phyloP scores from a whole-genome alignment of 2,797 vertebrate species.

The Tokudaia tokunoshimensis region DNA sequence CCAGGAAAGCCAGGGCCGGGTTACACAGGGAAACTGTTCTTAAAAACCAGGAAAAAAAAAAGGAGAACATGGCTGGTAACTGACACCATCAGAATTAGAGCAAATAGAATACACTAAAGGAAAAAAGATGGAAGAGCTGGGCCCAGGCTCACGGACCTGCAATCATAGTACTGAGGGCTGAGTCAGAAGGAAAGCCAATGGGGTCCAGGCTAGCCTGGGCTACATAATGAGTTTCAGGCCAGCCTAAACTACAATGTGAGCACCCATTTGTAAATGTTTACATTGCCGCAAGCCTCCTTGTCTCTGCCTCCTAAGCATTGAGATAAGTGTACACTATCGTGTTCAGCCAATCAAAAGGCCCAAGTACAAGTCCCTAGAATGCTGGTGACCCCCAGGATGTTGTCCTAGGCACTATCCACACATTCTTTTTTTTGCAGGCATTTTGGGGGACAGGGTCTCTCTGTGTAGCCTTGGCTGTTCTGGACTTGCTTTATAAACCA shows the following conservation, averaged over 20 bases:
- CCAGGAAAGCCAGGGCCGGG: background rate
- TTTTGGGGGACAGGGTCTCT: background rate
- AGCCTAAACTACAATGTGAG: background rate
- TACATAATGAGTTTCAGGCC: background rate
- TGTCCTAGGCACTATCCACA: background rate
- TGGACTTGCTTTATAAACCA: background rate
- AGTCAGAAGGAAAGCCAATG: background rate
- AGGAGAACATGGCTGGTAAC: background rate
- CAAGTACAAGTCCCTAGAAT: background rate
- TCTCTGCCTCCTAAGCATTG: background rate
- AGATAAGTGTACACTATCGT: background rate
- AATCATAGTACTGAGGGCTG: background rate
- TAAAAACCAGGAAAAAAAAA: background rate
- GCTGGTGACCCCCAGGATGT: background rate
- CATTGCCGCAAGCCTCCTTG: background rate
- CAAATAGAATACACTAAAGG: background rate
- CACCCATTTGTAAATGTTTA: background rate
- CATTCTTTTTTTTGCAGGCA: too few species aligned
- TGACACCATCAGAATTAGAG: background rate
- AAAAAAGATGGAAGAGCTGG: background rate
- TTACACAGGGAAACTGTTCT: background rate
- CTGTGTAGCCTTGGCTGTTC: background rate
- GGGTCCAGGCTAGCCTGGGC: background rate
- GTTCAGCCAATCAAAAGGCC: background rate
- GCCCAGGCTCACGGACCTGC: background rate